phyloP scores from a whole-genome alignment of 53 echinoderm and acorn worm genomes.

The Temnopleurus reevesii region DNA sequence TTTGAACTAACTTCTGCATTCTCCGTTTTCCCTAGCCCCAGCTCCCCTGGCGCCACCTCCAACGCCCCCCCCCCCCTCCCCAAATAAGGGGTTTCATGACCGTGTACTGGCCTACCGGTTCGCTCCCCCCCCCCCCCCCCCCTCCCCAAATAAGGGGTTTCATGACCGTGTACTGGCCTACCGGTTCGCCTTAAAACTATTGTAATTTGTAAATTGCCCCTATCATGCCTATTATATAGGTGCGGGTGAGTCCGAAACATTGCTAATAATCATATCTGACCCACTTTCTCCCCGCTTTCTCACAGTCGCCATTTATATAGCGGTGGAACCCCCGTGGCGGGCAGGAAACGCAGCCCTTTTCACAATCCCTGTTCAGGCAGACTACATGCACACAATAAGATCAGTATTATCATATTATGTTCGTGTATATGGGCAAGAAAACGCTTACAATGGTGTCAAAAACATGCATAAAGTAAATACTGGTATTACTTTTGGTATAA shows the following conservation, averaged over 20 bases:
- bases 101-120: background rate
- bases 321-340: background rate
- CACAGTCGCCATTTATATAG: background rate
- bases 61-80: too few relatives aligned
- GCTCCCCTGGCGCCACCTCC: too few relatives aligned
- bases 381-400: too few relatives aligned
- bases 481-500: background rate
- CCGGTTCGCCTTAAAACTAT: background rate
- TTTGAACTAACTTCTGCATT: too few relatives aligned
- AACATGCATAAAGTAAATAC: conserved; percentile 1
- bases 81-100: too few relatives aligned
- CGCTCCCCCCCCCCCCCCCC: background rate
- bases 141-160: too few relatives aligned
- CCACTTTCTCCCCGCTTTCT: background rate
- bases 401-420: too few relatives aligned
- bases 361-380: background rate
- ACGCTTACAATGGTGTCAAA: background rate
- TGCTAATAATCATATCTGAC: conserved; percentile 7
- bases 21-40: too few relatives aligned
- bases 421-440: background rate
- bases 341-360: background rate
- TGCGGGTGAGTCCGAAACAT: background rate
- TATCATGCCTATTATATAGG: background rate
- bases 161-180: too few relatives aligned
- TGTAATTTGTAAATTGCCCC: background rate